Percentiles rank a stretch among this genome's conserved stretches.
Conservation (phyloP, 2,888 invertebrate species). For the Idaea aversata region DNA sequence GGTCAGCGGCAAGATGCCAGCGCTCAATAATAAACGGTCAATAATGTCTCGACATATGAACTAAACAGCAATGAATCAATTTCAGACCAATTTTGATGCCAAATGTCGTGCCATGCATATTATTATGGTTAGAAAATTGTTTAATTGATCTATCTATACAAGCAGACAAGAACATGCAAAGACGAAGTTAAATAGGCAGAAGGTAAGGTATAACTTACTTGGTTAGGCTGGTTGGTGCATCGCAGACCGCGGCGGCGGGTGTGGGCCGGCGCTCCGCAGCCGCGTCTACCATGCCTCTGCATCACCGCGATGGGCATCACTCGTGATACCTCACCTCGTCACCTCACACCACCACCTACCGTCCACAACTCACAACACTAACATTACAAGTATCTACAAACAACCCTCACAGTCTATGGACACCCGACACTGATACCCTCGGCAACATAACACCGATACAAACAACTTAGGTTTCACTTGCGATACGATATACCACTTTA, state of each 20-base stretch:
- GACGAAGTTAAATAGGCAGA: neutral
- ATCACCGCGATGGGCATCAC: conserved; percentile 77
- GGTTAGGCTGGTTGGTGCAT: conserved; percentile 66
- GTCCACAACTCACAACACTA: conserved; percentile 46
- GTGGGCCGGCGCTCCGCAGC: conserved; percentile 76
- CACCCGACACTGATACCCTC: conserved; percentile 38
- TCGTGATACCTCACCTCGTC: conserved; percentile 57
- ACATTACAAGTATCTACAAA: conserved; percentile 45
- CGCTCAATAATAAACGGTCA: conserved; percentile 52
- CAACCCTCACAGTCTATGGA: conserved; percentile 46
- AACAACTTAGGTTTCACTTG: conserved; percentile 27
- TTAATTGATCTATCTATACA: neutral
- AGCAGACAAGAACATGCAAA: neutral
- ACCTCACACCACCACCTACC: conserved; percentile 50
- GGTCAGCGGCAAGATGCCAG: conserved; percentile 65
- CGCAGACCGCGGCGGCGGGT: conserved; percentile 67
- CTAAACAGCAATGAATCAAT: conserved; percentile 67
- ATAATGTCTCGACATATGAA: conserved; percentile 61
- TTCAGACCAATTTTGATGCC: conserved; percentile 46
- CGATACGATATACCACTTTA: neutral
- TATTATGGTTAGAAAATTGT: conserved; percentile 5
- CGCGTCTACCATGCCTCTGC: conserved; percentile 80
- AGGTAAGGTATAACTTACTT: conserved; percentile 56
- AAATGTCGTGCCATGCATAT: conserved; percentile 37
- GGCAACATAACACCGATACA: conserved; percentile 31